phyloP scores from a whole-genome alignment of 2,797 vertebrate species.

The Gorsachius magnificus region DNA sequence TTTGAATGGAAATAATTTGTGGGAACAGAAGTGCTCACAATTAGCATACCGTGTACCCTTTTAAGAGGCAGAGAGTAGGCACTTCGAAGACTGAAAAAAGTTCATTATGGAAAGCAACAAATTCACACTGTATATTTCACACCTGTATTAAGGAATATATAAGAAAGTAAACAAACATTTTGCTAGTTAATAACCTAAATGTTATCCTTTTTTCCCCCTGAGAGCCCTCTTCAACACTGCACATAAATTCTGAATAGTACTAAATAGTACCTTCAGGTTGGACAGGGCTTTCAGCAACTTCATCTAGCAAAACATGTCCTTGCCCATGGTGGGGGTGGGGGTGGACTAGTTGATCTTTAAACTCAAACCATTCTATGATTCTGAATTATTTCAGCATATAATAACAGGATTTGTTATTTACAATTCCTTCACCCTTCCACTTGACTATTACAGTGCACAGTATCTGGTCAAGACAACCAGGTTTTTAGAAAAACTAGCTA shows the following conservation, averaged over 20 bases:
- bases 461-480: background rate
- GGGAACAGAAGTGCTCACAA: background rate
- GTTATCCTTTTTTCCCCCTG: background rate
- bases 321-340: background rate
- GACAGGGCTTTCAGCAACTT: background rate
- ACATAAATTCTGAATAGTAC: background rate
- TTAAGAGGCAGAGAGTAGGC: background rate
- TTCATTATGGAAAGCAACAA: background rate
- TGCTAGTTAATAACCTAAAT: background rate
- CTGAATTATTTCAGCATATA: background rate
- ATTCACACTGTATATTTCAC: background rate
- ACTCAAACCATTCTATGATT: background rate
- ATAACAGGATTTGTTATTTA: background rate
- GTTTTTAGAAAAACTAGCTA: background rate
- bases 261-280: background rate
- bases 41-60: background rate
- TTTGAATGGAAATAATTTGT: slow-evolving; percentile 10
- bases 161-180: background rate
- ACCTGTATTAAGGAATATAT: background rate
- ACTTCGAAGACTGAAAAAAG: background rate
- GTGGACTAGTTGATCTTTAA: background rate
- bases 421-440: background rate
- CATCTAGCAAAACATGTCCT: background rate
- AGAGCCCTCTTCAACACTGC: background rate
- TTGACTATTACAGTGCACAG: background rate